Conservation (phyloP, 2,113 vertebrate species). For the Cricetomys ansorgei region DNA sequence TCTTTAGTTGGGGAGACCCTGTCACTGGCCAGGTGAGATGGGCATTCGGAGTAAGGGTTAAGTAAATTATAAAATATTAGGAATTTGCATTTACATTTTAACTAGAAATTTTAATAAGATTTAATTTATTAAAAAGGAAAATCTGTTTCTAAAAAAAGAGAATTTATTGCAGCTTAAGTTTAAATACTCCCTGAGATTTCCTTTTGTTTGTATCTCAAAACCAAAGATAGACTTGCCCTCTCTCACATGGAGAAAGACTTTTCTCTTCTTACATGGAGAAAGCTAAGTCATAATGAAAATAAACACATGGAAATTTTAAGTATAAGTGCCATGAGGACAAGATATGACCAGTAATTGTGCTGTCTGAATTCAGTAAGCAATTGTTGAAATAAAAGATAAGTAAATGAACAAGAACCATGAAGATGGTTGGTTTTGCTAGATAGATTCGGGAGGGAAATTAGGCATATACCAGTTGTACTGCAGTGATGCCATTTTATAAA, state of each 20-base stretch:
- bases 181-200: background rate
- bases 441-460: background rate
- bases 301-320: background rate
- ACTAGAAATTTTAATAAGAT: background rate
- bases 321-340: background rate
- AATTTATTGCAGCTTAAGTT: background rate
- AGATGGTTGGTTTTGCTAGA: constrained; percentile 8
- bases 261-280: background rate
- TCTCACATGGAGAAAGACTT: no score
- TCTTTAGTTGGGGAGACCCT: background rate
- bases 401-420: background rate
- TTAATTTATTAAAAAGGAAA: background rate
- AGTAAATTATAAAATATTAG: background rate
- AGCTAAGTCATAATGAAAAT: background rate
- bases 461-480: background rate
- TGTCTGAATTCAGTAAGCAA: background rate
- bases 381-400: background rate
- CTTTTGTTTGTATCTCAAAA: constrained; percentile 25
- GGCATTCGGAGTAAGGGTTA: background rate
- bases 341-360: no score
- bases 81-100: background rate
- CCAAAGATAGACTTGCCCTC: background rate
- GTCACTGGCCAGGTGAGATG: background rate
- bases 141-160: background rate
- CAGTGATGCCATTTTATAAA: background rate